Conservation (phyloP, 1,140 invertebrate species). For the Ceratosolen solmsi region DNA sequence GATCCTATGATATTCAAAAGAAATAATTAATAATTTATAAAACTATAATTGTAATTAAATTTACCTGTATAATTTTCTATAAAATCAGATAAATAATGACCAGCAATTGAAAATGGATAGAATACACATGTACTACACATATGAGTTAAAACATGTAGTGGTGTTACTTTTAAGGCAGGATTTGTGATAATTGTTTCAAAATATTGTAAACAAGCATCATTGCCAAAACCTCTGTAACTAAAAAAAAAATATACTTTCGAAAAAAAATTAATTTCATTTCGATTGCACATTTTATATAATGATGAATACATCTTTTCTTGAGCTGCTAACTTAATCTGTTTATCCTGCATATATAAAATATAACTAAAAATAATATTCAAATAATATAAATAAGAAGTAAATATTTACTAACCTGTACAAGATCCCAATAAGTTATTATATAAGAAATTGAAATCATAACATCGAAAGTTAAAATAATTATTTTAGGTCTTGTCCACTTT, state of each 20-base stretch:
- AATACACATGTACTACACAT: conserved; percentile 55
- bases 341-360: conserved; percentile 56
- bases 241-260: conserved; percentile 28
- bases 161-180: conserved; percentile 62
- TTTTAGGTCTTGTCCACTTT: conserved; percentile 50
- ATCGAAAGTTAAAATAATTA: conserved; percentile 52
- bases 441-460: conserved; percentile 59
- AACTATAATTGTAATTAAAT: neutral
- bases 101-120: conserved; percentile 55
- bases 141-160: conserved; percentile 59
- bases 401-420: conserved; percentile 57
- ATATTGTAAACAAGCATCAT: conserved; percentile 60
- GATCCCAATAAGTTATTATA: conserved; percentile 61
- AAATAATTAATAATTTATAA: neutral
- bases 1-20: conserved; percentile 34
- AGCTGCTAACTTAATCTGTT: conserved; percentile 58
- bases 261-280: conserved; percentile 55
- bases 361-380: conserved; percentile 11
- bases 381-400: conserved; percentile 14
- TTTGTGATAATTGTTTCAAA: conserved; percentile 57
- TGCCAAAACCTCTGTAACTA: conserved; percentile 20
- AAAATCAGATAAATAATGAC: conserved; percentile 55
- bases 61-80: conserved; percentile 60
- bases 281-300: conserved; percentile 58
- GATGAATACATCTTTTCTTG: conserved; percentile 54